Conservation (phyloP, 2,113 vertebrate species). For the Spermophilus dauricus region DNA sequence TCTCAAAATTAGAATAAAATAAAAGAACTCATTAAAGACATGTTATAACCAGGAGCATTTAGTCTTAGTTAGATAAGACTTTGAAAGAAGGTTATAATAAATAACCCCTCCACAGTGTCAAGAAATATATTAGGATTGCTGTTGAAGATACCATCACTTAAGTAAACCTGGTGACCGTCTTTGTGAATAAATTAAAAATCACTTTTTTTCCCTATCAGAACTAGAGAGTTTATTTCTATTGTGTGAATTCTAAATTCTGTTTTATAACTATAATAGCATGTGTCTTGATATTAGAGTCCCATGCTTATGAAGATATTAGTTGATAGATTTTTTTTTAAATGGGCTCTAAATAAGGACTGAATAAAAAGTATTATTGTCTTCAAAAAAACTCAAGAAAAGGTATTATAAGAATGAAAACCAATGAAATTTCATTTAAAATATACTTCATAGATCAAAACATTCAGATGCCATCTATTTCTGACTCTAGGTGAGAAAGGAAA, state of each 20-base stretch:
- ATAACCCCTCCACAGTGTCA: constrained; percentile 63
- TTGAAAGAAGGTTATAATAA: constrained; percentile 76
- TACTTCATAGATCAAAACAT: background rate
- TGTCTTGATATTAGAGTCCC: background rate
- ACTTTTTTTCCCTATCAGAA: background rate
- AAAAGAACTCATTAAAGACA: constrained; percentile 80
- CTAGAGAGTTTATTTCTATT: constrained; percentile 16
- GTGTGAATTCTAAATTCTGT: constrained; percentile 16
- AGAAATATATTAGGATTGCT: constrained; percentile 37
- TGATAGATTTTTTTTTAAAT: background rate
- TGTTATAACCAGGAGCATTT: constrained; percentile 79
- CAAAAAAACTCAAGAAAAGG: background rate
- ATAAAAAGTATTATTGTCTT: background rate
- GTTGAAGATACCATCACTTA: constrained; percentile 23
- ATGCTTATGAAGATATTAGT: background rate
- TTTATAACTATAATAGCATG: background rate
- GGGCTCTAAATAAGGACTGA: background rate
- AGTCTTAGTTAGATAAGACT: constrained; percentile 73
- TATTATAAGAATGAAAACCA: background rate
- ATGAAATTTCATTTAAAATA: background rate
- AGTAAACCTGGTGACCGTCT: constrained; percentile 51
- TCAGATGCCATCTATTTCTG: background rate
- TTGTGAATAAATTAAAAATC: constrained; percentile 11
- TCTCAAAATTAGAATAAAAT: constrained; percentile 82
- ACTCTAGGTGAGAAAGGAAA: background rate